These are phyloP conservation scores for Calameuta idolon DNA, from an alignment of 2,888 invertebrate genomes.

Conservation along the genomic window DNA sequence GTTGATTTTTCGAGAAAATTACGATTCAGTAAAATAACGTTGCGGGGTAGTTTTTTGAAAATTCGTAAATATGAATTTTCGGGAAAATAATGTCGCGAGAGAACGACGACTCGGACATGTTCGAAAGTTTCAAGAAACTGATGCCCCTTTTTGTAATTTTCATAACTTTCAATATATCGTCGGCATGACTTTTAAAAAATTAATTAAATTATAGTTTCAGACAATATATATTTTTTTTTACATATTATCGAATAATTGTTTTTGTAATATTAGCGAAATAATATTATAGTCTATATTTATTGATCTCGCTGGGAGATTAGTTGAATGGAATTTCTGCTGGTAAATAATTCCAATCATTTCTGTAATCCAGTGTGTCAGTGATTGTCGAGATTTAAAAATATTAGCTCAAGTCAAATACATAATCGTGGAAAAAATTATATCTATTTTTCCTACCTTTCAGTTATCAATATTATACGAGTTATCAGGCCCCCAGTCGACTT, in stretches of 20 bases:
- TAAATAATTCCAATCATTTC: too few species aligned
- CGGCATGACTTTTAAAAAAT: background rate
- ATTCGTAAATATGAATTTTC: too few species aligned
- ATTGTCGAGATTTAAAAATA: too few species aligned
- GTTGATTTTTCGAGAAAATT: too few species aligned
- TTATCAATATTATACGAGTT: constrained; percentile 8
- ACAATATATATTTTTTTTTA: background rate
- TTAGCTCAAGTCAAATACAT: too few species aligned
- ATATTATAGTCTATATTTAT: background rate
- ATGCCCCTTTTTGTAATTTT: background rate
- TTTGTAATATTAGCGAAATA: background rate
- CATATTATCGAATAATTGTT: background rate
- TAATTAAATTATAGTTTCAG: background rate
- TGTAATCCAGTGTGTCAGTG: too few species aligned
- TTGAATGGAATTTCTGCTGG: background rate
- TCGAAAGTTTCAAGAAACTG: too few species aligned
- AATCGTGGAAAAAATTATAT: too few species aligned
- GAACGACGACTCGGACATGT: too few species aligned
- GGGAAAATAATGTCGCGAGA: too few species aligned
- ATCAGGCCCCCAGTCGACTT: constrained; percentile 20
- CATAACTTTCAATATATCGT: background rate
- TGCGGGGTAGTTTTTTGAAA: too few species aligned
- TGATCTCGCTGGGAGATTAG: background rate
- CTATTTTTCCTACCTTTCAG: background rate
- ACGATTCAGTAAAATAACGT: too few species aligned